Conservation (phyloP, 1,140 invertebrate genomes). For the Drosophila ohnishii region DNA sequence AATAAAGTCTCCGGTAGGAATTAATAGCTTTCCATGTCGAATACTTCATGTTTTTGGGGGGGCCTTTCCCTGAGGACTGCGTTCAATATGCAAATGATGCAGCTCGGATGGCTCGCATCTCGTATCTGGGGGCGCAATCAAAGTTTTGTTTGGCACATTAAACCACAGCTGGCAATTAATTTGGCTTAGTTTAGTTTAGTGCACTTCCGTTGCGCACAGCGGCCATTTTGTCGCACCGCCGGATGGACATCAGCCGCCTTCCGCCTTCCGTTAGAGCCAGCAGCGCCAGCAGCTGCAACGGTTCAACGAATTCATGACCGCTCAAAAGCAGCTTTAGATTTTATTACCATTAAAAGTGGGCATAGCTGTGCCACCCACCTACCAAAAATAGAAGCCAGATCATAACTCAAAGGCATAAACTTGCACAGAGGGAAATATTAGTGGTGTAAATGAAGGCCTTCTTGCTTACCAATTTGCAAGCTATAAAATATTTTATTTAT, state of each 20-base stretch:
- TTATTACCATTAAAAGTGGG: slow-evolving; percentile 78
- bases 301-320: slow-evolving; percentile 61
- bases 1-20: slow-evolving; percentile 34
- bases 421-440: slow-evolving; percentile 6
- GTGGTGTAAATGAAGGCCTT: too few species aligned
- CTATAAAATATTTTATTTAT: neutral
- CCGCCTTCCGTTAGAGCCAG: slow-evolving; percentile 17
- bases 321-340: slow-evolving; percentile 77
- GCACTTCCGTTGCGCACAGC: slow-evolving; percentile 76
- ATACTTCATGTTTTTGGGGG: slow-evolving; percentile 38
- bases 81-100: slow-evolving; percentile 55
- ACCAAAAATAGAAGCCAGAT: slow-evolving; percentile 64
- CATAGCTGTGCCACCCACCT: slow-evolving; percentile 5
- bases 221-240: slow-evolving; percentile 74
- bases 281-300: slow-evolving; percentile 11
- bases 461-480: neutral
- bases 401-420: slow-evolving; percentile 78
- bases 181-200: slow-evolving; percentile 80
- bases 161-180: slow-evolving; percentile 75
- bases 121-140: slow-evolving; percentile 59
- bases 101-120: slow-evolving; percentile 35
- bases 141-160: slow-evolving; percentile 79
- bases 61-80: neutral
- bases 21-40: slow-evolving; percentile 47
- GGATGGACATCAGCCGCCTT: slow-evolving; percentile 60